Percentiles rank a stretch among this genome's conserved stretches.
These are phyloP conservation scores for Dreissena polymorpha DNA, from an alignment of 1,140 invertebrate genomes.

Conservation along the genomic window DNA sequence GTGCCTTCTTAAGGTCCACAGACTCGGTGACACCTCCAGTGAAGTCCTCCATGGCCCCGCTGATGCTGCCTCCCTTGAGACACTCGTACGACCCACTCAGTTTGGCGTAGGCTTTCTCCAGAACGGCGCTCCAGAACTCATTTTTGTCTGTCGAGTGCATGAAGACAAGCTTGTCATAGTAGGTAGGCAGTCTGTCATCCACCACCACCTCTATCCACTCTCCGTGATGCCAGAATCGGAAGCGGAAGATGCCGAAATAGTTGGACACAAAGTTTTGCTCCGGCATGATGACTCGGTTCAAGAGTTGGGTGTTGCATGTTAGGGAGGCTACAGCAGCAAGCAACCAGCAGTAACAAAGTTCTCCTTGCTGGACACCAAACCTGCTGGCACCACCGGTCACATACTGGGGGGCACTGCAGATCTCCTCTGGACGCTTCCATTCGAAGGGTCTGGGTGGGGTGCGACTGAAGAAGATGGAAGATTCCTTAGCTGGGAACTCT, in stretches of 20 bases:
- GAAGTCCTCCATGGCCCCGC: slow-evolving; percentile 99
- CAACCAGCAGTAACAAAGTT: slow-evolving; percentile 98
- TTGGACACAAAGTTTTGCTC: slow-evolving; percentile 94
- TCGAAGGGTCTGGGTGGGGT: slow-evolving; percentile 68
- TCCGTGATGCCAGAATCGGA: slow-evolving; percentile 84
- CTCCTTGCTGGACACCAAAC: slow-evolving; percentile 98
- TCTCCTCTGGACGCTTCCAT: slow-evolving; percentile 84
- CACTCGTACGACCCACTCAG: slow-evolving; percentile 90
- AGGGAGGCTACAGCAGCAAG: slow-evolving; percentile 97
- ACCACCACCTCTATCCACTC: slow-evolving; percentile 96
- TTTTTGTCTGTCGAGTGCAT: slow-evolving; percentile 95
- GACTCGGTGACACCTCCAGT: slow-evolving; percentile 97
- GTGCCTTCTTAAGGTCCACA: slow-evolving; percentile 75
- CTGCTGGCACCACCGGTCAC: slow-evolving; percentile 97
- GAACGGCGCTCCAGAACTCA: slow-evolving; percentile 96
- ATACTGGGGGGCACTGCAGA: slow-evolving; percentile 89
- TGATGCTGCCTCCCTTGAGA: slow-evolving; percentile 97
- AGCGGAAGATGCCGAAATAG: slow-evolving; percentile 93
- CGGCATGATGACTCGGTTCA: slow-evolving; percentile 96
- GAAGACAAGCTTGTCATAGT: slow-evolving; percentile 93
- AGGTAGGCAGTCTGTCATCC: slow-evolving; percentile 96
- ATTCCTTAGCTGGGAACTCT: slow-evolving; percentile 73
- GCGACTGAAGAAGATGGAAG: slow-evolving; percentile 74
- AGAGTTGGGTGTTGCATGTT: slow-evolving; percentile 92
- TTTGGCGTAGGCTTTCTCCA: slow-evolving; percentile 99